phyloP scores from a whole-genome alignment of 2,113 vertebrate species.

The Patagioenas fasciata region DNA sequence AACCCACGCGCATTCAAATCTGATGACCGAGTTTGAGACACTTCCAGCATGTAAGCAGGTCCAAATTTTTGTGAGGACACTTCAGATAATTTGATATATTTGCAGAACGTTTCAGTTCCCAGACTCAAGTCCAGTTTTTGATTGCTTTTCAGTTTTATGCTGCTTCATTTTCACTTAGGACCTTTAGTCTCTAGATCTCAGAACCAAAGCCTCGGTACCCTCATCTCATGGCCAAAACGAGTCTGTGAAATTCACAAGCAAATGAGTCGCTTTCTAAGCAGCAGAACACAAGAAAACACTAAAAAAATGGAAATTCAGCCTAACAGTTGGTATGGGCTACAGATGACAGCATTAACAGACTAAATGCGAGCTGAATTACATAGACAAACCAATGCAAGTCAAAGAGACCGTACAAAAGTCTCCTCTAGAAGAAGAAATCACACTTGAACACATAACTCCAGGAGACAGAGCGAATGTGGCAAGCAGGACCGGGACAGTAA shows the following conservation, averaged over 20 bases:
- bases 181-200: not conserved
- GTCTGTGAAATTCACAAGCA: not conserved
- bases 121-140: not conserved
- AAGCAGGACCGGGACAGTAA: not conserved
- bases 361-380: not conserved
- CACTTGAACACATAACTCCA: not conserved
- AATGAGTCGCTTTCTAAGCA: not conserved
- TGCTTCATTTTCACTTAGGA: not conserved
- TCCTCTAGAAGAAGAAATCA: not conserved
- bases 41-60: not conserved
- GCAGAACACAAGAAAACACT: not conserved
- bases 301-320: not conserved
- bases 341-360: not conserved
- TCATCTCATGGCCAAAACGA: not conserved
- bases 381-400: not conserved
- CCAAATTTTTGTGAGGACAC: not conserved
- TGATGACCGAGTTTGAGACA: not conserved
- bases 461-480: not conserved
- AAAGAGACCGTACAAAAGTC: not conserved
- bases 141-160: not conserved
- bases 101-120: not conserved
- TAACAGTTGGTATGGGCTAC: not conserved
- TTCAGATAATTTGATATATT: not conserved
- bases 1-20: not conserved
- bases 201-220: not conserved